Evolutionary conservation across 2,888 invertebrate genomes (phyloP).

Genomic region (Microplitis manilae): DNA sequence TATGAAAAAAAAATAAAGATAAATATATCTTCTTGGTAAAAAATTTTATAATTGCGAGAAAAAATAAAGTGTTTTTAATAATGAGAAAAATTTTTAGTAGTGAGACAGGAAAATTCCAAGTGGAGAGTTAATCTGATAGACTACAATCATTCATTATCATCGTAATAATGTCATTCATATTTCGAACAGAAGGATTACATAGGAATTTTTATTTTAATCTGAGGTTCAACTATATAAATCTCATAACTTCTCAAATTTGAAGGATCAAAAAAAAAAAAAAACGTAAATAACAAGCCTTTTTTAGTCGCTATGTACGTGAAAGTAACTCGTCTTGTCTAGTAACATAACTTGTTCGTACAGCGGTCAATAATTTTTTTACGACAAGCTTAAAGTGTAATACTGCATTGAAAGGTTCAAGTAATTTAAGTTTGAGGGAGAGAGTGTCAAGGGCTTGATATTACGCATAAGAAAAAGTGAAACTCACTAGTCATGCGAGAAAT

Average conservation of each 20-base stretch:
- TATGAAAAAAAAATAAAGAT: background rate
- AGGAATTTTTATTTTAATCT: background rate
- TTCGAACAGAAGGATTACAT: background rate
- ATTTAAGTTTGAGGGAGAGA: constrained; percentile 23
- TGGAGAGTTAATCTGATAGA: too few species aligned
- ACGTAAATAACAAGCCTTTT: constrained; percentile 29
- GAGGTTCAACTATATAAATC: background rate
- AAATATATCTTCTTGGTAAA: background rate
- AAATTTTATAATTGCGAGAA: background rate
- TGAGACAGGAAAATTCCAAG: too few species aligned
- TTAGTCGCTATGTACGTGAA: constrained; percentile 19
- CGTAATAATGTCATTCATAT: too few species aligned
- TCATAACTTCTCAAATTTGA: background rate
- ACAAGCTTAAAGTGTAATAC: background rate
- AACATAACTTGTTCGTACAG: constrained; percentile 19
- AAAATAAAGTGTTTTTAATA: too few species aligned
- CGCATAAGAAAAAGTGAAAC: constrained; percentile 25
- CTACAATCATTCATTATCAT: too few species aligned
- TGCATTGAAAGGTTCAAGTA: constrained; percentile 5
- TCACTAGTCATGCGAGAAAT: constrained; percentile 2
- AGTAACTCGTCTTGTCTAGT: constrained; percentile 26
- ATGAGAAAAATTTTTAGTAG: too few species aligned
- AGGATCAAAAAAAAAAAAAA: constrained; percentile 18
- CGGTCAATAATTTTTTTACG: constrained; percentile 3
- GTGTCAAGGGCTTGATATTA: constrained; percentile 28